Evolutionary conservation across 2,797 vertebrate genomes (phyloP), one percentile per base, ranked within the genome.

Genomic region (Sebastes glaucus): DNA sequence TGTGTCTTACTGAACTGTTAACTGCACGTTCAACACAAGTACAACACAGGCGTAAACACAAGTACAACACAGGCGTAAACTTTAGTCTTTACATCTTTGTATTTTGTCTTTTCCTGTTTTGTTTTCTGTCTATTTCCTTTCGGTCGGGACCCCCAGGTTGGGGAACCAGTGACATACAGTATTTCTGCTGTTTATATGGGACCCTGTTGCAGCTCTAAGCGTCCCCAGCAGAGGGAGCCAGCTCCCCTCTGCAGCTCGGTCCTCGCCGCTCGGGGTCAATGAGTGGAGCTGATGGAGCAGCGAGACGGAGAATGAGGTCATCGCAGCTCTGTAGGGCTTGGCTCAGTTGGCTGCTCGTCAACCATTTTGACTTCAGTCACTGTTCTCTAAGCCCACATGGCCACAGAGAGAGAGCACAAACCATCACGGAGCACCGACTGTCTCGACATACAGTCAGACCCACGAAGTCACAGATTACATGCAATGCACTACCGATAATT

Each of bases 291-390:
- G 86, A 84, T 86, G 82, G 85, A 91, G 85, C 69, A 61, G 83
- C 77, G 77, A 74, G 77, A 82, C 66, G n/a, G 80, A 70, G 86
- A 88, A 92, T 88, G 89, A 92, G 86, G 89, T 92, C 93, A 92
- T 89, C 20, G 35, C 87, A 79, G 87, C 83, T 92, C 92, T 92
- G 87, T 80, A 86, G 90, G 88, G 90, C 90, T 92, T 72, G 91
- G 90, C 88, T 92, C 85, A 59, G 16, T 87, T 79, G 86, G 80
- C 81, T 61, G 72, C 56, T 57, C 42, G 73, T 87, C 88, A 88
- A 83, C 85, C 87, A 77, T 84, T 82, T 84, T 88, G 64, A 84
- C 82, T 88, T 76, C 72, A 83, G 78, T 74, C 64, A 18, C 63
- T 83, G 77, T 57, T 84, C 73, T 84, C 68, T 28, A 7, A 81